These are phyloP conservation scores for Drosophila prosaltans DNA, from an alignment of 1,140 invertebrate genomes.

Conservation along the genomic window DNA sequence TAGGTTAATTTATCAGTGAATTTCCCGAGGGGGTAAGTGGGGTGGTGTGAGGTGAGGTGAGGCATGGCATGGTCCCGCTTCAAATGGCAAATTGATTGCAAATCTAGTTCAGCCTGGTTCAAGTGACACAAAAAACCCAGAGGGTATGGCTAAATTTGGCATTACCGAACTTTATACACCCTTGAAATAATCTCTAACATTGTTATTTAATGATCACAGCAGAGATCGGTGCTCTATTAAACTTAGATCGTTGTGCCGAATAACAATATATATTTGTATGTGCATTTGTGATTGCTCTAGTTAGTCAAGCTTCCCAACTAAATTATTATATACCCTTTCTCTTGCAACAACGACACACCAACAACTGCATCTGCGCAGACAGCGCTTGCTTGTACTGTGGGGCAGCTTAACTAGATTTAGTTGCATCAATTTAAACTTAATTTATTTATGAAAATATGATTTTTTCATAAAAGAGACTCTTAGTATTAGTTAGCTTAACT, in stretches of 20 bases:
- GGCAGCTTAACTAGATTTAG: background rate
- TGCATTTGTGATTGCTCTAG: background rate
- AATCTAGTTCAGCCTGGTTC: constrained; percentile 34
- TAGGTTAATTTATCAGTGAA: constrained; percentile 42
- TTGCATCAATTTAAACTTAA: background rate
- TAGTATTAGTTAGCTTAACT: no score
- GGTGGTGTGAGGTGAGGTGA: background rate
- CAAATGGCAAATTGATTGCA: constrained; percentile 2
- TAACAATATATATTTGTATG: background rate
- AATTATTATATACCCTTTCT: background rate
- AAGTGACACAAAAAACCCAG: constrained; percentile 13
- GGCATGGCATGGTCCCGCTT: background rate
- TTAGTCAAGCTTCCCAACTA: background rate
- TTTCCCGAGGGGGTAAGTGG: background rate
- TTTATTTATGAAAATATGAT: no score
- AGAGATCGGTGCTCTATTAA: background rate
- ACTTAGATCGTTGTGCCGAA: background rate
- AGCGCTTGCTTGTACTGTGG: background rate
- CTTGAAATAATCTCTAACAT: background rate
- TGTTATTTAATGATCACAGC: background rate
- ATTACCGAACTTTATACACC: background rate
- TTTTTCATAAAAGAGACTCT: no score
- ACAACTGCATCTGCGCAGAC: constrained; percentile 41
- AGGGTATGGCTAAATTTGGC: constrained; percentile 1
- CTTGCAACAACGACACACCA: background rate